These are phyloP conservation scores for Carposina sasakii DNA, from an alignment of 1,140 invertebrate genomes.

Conservation along the genomic window DNA sequence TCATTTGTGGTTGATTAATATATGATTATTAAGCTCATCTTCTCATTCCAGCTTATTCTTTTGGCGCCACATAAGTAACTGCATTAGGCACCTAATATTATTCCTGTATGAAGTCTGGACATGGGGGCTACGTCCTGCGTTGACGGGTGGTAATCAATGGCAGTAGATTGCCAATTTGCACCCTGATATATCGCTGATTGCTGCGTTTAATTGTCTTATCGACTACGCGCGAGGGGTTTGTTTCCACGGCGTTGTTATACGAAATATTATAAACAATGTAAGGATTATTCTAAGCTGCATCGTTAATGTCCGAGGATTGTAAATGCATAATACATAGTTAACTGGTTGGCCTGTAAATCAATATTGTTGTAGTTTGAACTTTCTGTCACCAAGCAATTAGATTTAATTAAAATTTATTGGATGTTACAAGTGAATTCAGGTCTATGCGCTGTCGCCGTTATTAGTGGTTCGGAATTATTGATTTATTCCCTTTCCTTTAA, in stretches of 20 bases:
- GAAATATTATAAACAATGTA: no score
- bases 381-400: constrained; percentile 49
- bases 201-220: constrained; percentile 37
- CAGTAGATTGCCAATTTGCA: constrained; percentile 57
- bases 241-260: neutral
- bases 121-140: no score
- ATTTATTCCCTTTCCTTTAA: constrained; percentile 39
- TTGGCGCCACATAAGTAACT: no score
- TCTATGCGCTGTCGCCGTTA: constrained; percentile 38
- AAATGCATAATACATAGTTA: neutral
- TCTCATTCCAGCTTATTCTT: no score
- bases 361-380: constrained; percentile 39
- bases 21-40: constrained; percentile 43
- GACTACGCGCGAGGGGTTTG: constrained; percentile 7
- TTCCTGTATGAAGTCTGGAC: no score
- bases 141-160: constrained; percentile 47
- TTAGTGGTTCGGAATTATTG: constrained; percentile 45
- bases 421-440: constrained; percentile 40
- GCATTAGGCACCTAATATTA: no score
- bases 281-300: no score
- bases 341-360: constrained; percentile 22
- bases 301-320: neutral
- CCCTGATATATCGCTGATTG: constrained; percentile 44
- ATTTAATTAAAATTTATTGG: constrained; percentile 59
- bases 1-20: constrained; percentile 39